Evolutionary conservation across 2,797 vertebrate species (phyloP), one percentile per base, ranked within the genome.

Genomic region (Sebastes steindachneri): DNA sequence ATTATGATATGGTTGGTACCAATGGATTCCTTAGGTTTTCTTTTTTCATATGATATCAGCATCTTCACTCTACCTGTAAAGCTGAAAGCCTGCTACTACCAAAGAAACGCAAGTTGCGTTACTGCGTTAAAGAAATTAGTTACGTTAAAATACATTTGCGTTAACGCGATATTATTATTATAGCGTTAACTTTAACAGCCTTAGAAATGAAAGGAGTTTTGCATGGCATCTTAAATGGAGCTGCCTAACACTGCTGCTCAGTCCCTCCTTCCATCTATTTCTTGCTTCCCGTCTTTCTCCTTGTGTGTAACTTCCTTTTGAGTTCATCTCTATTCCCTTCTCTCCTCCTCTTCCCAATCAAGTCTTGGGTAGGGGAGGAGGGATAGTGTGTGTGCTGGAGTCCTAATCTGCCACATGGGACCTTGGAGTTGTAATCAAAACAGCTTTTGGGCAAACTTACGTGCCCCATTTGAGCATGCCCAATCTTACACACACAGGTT

Each of bases 361-460:
- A 79, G 75, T 79, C 68, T 80, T 67, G 62, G 63, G 70, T 53
- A 78, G 59, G 77, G 73, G 89, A 84, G 80, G 80, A 82, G 73
- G 85, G 81, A 84, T 83, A 86, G 85, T 88, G 73, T 85, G 75
- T 80, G 76, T 80, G 77, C 86, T 82, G 45, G 73, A 92, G 84
- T 87, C 83, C 86, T 93, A 86, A 90, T 89, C 86, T 90, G 80
- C 89, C 92, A 89, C 90, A 80, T 85, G 89, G 91, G 92, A 88
- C 77, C 53, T 62, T 62, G 77, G 72, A 83, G 82, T 87, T 82
- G 73, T 92, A 93, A 92, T 93, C 81, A 93, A 89, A 88, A 75
- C 83, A 85, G 83, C 86, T 88, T 83, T 88, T 85, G 73, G 89
- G 86, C 75, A 91, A 88, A 88, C 76, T 75, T 59, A 5, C 82